phyloP scores from a whole-genome alignment of 1,140 invertebrate genomes.

The Orussus abietinus region DNA sequence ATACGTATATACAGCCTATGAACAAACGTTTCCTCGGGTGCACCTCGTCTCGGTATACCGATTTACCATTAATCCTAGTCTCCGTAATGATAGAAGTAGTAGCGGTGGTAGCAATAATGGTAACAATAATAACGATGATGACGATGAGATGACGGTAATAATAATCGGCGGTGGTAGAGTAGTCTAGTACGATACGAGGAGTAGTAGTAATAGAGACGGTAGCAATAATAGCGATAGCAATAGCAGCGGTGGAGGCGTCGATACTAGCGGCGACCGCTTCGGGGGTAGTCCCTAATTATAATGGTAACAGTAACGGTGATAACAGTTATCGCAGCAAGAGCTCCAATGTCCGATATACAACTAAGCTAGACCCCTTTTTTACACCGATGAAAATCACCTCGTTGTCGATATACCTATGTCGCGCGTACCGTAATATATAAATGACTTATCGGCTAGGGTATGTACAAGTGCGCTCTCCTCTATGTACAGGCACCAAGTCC shows the following conservation, averaged over 20 bases:
- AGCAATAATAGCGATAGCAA: constrained; percentile 19
- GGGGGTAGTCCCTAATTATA: constrained; percentile 9
- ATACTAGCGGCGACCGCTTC: constrained; percentile 19
- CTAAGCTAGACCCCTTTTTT: constrained; percentile 33
- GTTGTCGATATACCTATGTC: constrained; percentile 34
- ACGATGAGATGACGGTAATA: background rate
- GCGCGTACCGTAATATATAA: constrained; percentile 33
- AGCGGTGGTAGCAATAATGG: constrained; percentile 29
- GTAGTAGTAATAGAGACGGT: constrained; percentile 15
- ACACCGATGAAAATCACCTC: constrained; percentile 19
- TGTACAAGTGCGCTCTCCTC: constrained; percentile 28
- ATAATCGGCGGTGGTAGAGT: constrained; percentile 1
- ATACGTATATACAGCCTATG: constrained; percentile 31
- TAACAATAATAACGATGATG: constrained; percentile 1
- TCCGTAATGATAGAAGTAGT: constrained; percentile 29
- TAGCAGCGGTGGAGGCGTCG: no score
- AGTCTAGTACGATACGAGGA: constrained; percentile 1
- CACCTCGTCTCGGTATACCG: constrained; percentile 17
- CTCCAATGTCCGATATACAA: constrained; percentile 35
- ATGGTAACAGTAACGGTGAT: constrained; percentile 21
- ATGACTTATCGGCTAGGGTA: constrained; percentile 27
- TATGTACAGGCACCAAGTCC: background rate
- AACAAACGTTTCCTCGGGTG: constrained; percentile 21
- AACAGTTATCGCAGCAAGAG: constrained; percentile 24
- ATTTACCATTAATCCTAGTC: constrained; percentile 23